Conservation (phyloP, 2,113 vertebrate genomes). For the Illadopsis cleaveri region DNA sequence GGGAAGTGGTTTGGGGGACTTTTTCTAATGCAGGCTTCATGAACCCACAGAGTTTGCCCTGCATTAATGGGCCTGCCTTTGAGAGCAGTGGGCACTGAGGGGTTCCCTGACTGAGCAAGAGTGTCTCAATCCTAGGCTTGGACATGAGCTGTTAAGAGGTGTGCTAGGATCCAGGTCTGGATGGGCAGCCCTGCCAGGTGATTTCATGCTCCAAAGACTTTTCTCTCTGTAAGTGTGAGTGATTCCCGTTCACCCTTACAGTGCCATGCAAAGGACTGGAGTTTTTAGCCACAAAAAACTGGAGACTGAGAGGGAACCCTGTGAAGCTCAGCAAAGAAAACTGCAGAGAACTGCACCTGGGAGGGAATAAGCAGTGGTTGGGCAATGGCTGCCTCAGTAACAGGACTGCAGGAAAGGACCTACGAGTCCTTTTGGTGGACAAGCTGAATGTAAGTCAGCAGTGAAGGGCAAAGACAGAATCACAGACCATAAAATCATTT, state of each 20-base stretch:
- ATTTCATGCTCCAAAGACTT: neutral
- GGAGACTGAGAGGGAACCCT: neutral
- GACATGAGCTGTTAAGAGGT: neutral
- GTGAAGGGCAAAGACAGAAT: neutral
- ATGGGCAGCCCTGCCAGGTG: neutral
- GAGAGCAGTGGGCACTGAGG: neutral
- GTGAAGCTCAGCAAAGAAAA: neutral
- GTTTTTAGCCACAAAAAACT: neutral
- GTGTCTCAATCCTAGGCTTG: neutral
- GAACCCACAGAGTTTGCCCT: neutral
- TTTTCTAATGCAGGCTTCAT: neutral
- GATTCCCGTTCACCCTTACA: neutral
- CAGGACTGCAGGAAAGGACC: neutral
- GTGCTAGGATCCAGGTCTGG: neutral
- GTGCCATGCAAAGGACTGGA: neutral
- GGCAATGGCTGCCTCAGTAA: neutral
- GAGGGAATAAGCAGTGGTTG: neutral
- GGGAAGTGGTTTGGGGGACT: neutral
- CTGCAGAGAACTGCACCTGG: neutral
- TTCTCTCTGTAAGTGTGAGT: neutral
- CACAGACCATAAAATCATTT: neutral
- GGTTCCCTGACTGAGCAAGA: neutral
- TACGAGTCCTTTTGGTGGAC: neutral
- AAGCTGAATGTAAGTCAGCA: neutral
- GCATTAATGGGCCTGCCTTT: neutral